Base-by-base conservation (phyloP, 2,797 vertebrate species). In the Phaenicophaeus curvirostris region DNA sequence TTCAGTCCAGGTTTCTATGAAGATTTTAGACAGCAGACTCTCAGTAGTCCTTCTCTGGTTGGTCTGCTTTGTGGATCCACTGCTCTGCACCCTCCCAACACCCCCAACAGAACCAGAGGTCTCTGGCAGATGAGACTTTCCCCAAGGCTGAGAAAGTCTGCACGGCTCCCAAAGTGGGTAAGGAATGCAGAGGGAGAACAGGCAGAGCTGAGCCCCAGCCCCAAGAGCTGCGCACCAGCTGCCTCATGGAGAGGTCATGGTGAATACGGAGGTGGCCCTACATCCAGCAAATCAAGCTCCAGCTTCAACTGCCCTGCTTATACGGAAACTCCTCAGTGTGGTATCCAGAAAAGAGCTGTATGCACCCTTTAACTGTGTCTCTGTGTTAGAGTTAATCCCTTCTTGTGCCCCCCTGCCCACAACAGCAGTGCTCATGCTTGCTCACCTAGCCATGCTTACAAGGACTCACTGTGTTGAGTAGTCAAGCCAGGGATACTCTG, bases 401-500 rank as follows among this genome's bases (percentile, higher is more conserved):
- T 39, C 50, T 17, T 55, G 35, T n/a, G 54, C 42, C 68, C 58
- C 23, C 35, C 44, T 59, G 15, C 41, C 55, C 15, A 12, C 0
- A 0, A 46, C 25, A 54, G 25, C 67, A 48, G 35, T 46, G 31
- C 58, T 69, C 3, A 1, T 3, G 11, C 17, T 18, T 1, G 53
- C 46, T 42, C 18, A 2, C 13, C 33, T 7, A 2, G 3, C 15
- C 0, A 0, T 6, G 23, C 23, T 35, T 18, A 27, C 0, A 1
- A 59, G 33, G 31, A 23, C 67, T 54, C 44, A 24, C 8, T 0
- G 61, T 13, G 24, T 48, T 18, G 19, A 51, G 6, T 13, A 33
- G 74, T n/a, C n/a, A 9, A 53, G 30, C 10, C 53, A 71, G 35
- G 27, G 74, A 17, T 65, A 35, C 17, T 68, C 48, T 16, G 8